A percentile compares a stretch with the other conserved stretches of the same genome.
Evolutionary conservation across 1,140 invertebrate species (phyloP).

Genomic region (Drosophila sulfurigaster): DNA sequence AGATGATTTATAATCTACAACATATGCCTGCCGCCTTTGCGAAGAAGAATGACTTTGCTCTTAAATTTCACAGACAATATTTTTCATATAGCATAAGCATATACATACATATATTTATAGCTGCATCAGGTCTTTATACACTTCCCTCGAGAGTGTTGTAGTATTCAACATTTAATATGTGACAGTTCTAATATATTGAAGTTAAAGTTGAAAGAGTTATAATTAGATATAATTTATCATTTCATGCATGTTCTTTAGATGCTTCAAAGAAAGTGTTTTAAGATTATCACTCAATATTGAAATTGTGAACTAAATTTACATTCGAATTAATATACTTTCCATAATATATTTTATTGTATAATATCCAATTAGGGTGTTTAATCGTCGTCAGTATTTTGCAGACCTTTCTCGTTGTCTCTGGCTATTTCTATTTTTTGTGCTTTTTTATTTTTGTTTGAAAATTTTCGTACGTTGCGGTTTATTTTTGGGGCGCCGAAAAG

Average conservation of each 20-base stretch:
- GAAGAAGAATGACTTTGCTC: conserved; percentile 44
- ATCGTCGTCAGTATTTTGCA: background rate
- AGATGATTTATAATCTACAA: conserved; percentile 17
- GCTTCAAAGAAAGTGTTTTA: too few species aligned
- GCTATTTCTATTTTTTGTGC: conserved; percentile 10
- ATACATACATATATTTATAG: conserved; percentile 7
- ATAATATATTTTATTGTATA: too few species aligned
- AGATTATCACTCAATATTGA: too few species aligned
- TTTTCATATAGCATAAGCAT: conserved; percentile 11
- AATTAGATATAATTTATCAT: too few species aligned
- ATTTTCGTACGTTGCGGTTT: conserved; percentile 52
- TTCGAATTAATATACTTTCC: too few species aligned
- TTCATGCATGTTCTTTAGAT: too few species aligned
- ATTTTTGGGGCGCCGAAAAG: conserved; percentile 70
- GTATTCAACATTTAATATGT: background rate
- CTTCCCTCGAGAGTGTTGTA: background rate
- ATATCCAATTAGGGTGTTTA: background rate
- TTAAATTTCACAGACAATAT: conserved; percentile 52
- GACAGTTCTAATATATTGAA: background rate
- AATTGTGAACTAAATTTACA: too few species aligned
- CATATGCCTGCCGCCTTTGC: conserved; percentile 4
- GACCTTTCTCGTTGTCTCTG: background rate
- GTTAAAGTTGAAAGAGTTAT: too few species aligned
- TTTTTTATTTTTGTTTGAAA: conserved; percentile 39
- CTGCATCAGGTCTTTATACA: conserved; percentile 23